Conservation (phyloP, 2,888 invertebrate genomes). For the Trissolcus brochymenae region DNA sequence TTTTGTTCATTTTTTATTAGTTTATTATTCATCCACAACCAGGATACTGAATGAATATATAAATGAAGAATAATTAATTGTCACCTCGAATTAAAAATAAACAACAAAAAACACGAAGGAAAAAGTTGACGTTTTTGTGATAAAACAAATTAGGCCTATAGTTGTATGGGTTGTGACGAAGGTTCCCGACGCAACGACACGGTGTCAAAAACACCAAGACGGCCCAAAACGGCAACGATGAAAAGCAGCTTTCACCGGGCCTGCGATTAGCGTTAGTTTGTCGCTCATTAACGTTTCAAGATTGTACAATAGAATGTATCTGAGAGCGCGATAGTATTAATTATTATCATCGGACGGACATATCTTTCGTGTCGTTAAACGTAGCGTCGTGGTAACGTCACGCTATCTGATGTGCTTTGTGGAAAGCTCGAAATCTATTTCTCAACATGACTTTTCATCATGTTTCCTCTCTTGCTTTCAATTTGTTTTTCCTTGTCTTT, state of each 20-base stretch:
- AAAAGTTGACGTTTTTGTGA: slow-evolving; percentile 10
- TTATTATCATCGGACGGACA: slow-evolving; percentile 19
- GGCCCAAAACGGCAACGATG: slow-evolving; percentile 12
- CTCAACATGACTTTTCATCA: slow-evolving; percentile 7
- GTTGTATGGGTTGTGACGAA: slow-evolving; percentile 16
- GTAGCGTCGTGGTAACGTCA: slow-evolving; percentile 1
- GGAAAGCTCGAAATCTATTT: slow-evolving; percentile 7
- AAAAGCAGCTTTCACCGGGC: slow-evolving; percentile 30
- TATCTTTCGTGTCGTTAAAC: slow-evolving; percentile 19
- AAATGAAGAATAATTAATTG: neutral
- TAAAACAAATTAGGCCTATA: slow-evolving; percentile 30
- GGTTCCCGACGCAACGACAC: slow-evolving; percentile 19
- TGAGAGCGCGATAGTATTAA: slow-evolving; percentile 35
- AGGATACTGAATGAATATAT: too few species aligned
- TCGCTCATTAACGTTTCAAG: slow-evolving; percentile 41
- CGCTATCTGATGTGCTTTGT: slow-evolving; percentile 5
- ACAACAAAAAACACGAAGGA: neutral
- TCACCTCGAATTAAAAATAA: neutral
- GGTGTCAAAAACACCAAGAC: slow-evolving; percentile 18
- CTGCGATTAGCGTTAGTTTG: slow-evolving; percentile 20
- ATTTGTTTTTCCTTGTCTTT: neutral
- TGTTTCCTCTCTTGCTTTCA: neutral
- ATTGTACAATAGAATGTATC: slow-evolving; percentile 28
- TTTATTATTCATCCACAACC: neutral
- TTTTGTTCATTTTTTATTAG: too few species aligned